Evolutionary conservation across 2,888 invertebrate species (phyloP), one percentile per base, ranked within the genome.

Genomic region (Epicampocera succincta): DNA sequence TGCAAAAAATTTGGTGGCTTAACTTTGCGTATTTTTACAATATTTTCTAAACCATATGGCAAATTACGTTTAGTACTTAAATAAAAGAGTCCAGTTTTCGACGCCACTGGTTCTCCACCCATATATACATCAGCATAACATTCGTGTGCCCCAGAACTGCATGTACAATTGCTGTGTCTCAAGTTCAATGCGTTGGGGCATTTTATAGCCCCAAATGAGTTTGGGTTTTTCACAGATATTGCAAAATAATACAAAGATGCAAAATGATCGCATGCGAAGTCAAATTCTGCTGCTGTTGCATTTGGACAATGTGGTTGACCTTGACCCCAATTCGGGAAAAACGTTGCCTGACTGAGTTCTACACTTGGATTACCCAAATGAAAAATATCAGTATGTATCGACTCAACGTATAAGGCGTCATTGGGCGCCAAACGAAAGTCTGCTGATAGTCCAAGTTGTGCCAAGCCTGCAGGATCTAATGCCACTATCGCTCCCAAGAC

Each of bases 261-360:
- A 60, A 88, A 89, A 73, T 89, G 89, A 84, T 89, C 89, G 38
- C 89, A 89, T 56, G 85, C 85, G 76, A 89, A 85, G 81, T 88
- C 88, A 54, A 89, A 86, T 77, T 89, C 89, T 15, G 87, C 85
- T 65, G 88, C 87, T 9, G 89, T 89, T 40, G 88, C 87, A 84
- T 89, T 85, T 33, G 85, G 87, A 77, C 91, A 91, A 54, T 91
- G 91, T 11, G 91, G 90, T 83, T 91, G 91, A 0, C 84, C 85
- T 19, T 78, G 85, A 25, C 91, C 91, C 85, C 89, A 90, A 85
- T 91, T 91, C n/a, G 87, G 89, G 50, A 88, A 91, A 79, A 91
- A 90, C 46, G 91, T 87, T 2, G 90, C 89, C 3, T 88, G 87
- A 13, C 91, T 91, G 0, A 90, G 82, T 17, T 83, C 75, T 19